Base-by-base conservation (phyloP, 2,113 vertebrate genomes). In the Struthio camelus region DNA sequence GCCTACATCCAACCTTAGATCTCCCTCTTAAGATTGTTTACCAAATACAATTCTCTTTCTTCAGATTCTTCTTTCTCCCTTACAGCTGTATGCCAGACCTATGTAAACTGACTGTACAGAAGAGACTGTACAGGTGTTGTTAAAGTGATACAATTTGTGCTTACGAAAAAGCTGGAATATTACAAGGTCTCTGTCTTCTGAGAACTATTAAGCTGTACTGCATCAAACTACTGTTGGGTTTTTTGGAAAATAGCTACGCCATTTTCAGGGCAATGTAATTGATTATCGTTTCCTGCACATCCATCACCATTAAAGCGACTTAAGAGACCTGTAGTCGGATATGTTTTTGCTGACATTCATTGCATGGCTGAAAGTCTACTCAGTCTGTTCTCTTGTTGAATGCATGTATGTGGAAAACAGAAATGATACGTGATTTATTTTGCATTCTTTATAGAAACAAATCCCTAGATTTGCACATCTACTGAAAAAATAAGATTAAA, bases 271-370 rank as follows among this genome's bases (percentile, higher is more conserved):
- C 91, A 90, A 67, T 65, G 79, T 96, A 97, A 97, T 96, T 96
- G 96, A 96, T 97, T 96, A 95, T 56, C 36, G 79, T 91, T 95
- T 94, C 95, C 85, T 88, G 85, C 89, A 81, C 95, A 97, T 97
- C 95, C 87, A 93, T 97, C 96, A 97, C 95, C 96, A 90, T 97
- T 97, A 97, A 93, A 97, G 87, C 95, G 94, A 96, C 96, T 96
- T 90, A 88, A 86, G 91, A 97, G 94, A 91, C 85, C 89, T 88
- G 87, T 79, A 97, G 81, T 91, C 3, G 0, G 91, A 54, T 91
- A 71, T 11, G 3, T 95, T 97, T 94, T 93, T 96, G 87, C 93
- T 93, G 95, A 96, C 82, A 76, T 86, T 96, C 91, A 76, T 69
- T 90, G 96, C 65, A 13, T 78, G 89, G 81, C 72, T 97, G 81